phyloP scores from a whole-genome alignment of 2,888 invertebrate species.

The Meteorus colon region DNA sequence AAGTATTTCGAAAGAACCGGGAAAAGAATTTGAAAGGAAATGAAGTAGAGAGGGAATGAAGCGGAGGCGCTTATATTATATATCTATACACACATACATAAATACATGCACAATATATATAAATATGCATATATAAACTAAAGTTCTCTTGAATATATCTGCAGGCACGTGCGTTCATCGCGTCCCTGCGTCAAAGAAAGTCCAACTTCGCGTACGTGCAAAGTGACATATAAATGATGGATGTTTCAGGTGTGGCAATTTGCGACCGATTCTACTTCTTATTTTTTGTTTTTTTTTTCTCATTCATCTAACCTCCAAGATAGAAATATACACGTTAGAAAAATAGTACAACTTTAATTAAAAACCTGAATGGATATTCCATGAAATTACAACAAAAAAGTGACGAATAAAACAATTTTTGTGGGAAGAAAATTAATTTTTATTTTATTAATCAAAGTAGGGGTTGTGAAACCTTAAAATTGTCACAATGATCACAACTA shows the following conservation, averaged over 20 bases:
- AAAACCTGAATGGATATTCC: too few relatives aligned
- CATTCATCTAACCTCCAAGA: not conserved
- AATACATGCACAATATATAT: conserved; percentile 11
- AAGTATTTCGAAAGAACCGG: conserved; percentile 31
- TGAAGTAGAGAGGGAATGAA: conserved; percentile 14
- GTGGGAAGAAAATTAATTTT: not conserved
- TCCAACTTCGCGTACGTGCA: conserved; percentile 55
- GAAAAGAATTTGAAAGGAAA: conserved; percentile 33
- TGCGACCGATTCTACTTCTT: conserved; percentile 24
- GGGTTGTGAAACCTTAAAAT: not conserved
- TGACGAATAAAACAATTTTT: not conserved
- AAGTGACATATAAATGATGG: conserved; percentile 52
- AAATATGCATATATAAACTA: conserved; percentile 1
- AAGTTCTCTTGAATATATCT: conserved; percentile 18
- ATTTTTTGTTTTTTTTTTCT: conserved; percentile 15
- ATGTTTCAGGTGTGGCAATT: conserved; percentile 54
- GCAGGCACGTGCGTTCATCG: conserved; percentile 31
- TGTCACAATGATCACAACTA: not conserved
- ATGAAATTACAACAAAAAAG: not conserved
- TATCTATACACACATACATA: not conserved
- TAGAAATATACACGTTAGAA: not conserved
- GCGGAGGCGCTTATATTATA: conserved; percentile 14
- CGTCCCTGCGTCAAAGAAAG: conserved; percentile 55
- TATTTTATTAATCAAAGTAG: not conserved
- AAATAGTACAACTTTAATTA: not conserved